Base-by-base conservation (phyloP, 2,888 invertebrate species). In the Lochmaea crataegi region DNA sequence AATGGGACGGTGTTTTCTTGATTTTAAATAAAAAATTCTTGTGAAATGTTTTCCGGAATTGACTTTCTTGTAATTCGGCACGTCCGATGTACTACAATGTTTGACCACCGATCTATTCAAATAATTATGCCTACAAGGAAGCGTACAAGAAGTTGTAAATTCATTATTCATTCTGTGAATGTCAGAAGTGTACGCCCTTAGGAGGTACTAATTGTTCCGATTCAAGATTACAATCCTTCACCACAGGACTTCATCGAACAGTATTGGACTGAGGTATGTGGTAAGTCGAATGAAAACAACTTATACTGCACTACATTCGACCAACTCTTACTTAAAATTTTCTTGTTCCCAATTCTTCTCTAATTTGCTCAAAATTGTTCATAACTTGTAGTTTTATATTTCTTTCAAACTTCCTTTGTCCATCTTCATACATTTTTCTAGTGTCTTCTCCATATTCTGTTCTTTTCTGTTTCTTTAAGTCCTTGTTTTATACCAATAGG, bases 101-200 rank as follows among this genome's bases (percentile, higher is more conserved):
- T 38, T 58, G 41, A 58, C 72, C 68, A 72, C 58, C 64, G 57
- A 60, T 72, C 68, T 60, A 42, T 68, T 72, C 56, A 68, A 72
- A 64, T 70, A 70, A 65, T 72, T 69, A 71, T 60, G 65, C 48
- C 66, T 68, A 75, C 72, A 65, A 42, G 58, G 68, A 67, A 14
- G 63, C 68, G 66, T 65, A 72, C 72, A 66, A 71, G 72, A 65
- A 66, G 70, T 65, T 67, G 75, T 75, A 70, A 75, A 75, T 72
- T 32, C 51, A 70, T 72, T 71, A 75, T 74, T 75, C 51, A 66
- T 68, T 68, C 41, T 64, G 45, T 68, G 51, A 12, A 58, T 68
- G 68, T 72, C 68, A 68, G 57, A 64, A 68, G 68, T 68, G 64
- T 56, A 64, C 38, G 56, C 61, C 64, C 65, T 16, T 56, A 56